Conservation (phyloP, 2,888 invertebrate species). For the Hyalella azteca region DNA sequence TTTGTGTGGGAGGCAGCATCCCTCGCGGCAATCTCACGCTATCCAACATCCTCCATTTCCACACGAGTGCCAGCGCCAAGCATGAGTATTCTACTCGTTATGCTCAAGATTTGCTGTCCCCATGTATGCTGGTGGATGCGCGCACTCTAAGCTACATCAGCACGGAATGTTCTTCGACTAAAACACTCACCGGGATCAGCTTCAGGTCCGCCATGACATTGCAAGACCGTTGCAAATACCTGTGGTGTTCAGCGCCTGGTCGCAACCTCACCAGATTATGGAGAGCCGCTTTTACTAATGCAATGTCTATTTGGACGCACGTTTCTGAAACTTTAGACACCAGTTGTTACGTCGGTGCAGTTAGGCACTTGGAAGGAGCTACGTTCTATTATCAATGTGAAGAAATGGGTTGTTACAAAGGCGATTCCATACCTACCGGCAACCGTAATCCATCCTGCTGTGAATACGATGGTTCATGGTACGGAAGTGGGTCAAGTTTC, state of each 20-base stretch:
- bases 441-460: not conserved
- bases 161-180: not conserved
- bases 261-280: not conserved
- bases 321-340: not conserved
- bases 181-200: not conserved
- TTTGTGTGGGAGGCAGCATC: not conserved
- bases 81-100: not conserved
- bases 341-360: not conserved
- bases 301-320: not conserved
- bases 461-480: conserved; percentile 3
- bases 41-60: no score
- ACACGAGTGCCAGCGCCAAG: not conserved
- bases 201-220: not conserved
- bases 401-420: not conserved
- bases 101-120: not conserved
- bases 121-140: not conserved
- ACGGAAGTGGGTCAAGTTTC: not conserved
- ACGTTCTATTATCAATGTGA: not conserved
- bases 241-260: not conserved
- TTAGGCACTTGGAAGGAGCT: not conserved
- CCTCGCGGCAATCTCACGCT: not conserved
- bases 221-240: not conserved
- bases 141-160: not conserved
- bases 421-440: not conserved
- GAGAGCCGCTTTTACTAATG: not conserved